Percentiles rank a stretch among this genome's conserved stretches.
These are phyloP conservation scores for Xiphophorus maculatus DNA, from an alignment of 2,113 vertebrate genomes.

Conservation along the genomic window DNA sequence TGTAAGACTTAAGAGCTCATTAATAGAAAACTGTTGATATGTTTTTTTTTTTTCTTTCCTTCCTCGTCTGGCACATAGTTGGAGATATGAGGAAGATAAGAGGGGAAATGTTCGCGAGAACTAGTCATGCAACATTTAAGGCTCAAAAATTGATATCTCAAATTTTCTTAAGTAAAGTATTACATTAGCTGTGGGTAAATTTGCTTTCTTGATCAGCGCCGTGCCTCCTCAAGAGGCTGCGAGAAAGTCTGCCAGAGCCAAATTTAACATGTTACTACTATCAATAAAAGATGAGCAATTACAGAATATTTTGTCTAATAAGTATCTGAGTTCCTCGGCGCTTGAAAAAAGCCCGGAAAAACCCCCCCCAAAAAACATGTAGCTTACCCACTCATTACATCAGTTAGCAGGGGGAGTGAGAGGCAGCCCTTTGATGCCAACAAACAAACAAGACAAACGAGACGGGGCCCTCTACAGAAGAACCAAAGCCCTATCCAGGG, in stretches of 20 bases:
- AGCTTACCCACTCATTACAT: slow-evolving; percentile 79
- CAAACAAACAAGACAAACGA: slow-evolving; percentile 79
- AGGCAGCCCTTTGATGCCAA: slow-evolving; percentile 76
- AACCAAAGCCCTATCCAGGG: slow-evolving; percentile 70
- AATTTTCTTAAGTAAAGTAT: slow-evolving; percentile 79
- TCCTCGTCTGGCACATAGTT: slow-evolving; percentile 35
- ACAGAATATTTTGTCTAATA: slow-evolving; percentile 83
- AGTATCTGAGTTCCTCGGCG: slow-evolving; percentile 78
- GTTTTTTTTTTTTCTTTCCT: slow-evolving; percentile 14
- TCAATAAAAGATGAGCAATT: slow-evolving; percentile 84
- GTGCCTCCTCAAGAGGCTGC: slow-evolving; percentile 71
- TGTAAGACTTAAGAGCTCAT: slow-evolving; percentile 63
- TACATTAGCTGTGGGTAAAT: slow-evolving; percentile 71
- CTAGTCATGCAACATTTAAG: slow-evolving; percentile 71
- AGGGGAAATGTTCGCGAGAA: slow-evolving; percentile 72
- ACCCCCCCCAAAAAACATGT: slow-evolving; percentile 67
- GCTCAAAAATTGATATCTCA: slow-evolving; percentile 69
- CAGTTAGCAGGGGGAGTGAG: slow-evolving; percentile 74
- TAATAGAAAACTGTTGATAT: slow-evolving; percentile 56
- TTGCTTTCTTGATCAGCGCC: slow-evolving; percentile 74
- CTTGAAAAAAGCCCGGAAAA: slow-evolving; percentile 35
- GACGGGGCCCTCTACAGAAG: slow-evolving; percentile 74
- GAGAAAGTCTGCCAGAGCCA: slow-evolving; percentile 66
- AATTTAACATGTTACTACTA: slow-evolving; percentile 77
- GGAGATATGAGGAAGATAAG: slow-evolving; percentile 67